Evolutionary conservation across 2,797 vertebrate genomes (phyloP).

Genomic region (Neostethus bicornis): DNA sequence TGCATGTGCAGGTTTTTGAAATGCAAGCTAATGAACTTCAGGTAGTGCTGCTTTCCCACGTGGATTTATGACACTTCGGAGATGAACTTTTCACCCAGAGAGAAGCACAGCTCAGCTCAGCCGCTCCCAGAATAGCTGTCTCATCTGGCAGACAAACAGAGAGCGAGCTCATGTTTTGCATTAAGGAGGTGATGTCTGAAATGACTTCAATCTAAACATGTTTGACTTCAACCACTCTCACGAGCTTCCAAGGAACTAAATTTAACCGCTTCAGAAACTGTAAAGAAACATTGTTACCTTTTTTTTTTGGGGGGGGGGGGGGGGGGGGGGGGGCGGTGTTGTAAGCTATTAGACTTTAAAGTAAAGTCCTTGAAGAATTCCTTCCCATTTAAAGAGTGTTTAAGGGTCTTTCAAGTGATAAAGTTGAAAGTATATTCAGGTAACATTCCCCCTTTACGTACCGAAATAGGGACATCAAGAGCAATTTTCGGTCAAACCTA

Average conservation of each 20-base stretch:
- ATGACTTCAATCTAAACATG: constrained; percentile 47
- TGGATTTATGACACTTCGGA: constrained; percentile 45
- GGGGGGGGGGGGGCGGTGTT: constrained; percentile 7
- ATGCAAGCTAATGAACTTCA: constrained; percentile 18
- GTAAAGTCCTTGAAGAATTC: not conserved
- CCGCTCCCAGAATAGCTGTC: constrained; percentile 56
- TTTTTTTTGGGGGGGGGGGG: no score
- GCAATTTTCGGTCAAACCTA: no score
- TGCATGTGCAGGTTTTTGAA: constrained; percentile 6
- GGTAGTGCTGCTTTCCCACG: constrained; percentile 30
- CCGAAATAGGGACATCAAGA: no score
- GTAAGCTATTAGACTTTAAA: constrained; percentile 17
- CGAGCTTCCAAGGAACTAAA: constrained; percentile 44
- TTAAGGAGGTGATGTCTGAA: constrained; percentile 51
- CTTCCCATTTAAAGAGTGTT: no score
- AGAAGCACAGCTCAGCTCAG: constrained; percentile 36
- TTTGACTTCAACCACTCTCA: constrained; percentile 45
- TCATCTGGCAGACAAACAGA: constrained; percentile 60
- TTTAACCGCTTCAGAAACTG: constrained; percentile 34
- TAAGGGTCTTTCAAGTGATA: no score
- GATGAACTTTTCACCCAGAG: constrained; percentile 65
- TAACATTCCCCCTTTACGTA: no score
- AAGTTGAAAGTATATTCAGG: no score
- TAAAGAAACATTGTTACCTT: no score
- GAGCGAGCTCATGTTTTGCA: constrained; percentile 50